Base-by-base conservation (phyloP, 2,797 vertebrate species). In the Decapterus maruadsi region DNA sequence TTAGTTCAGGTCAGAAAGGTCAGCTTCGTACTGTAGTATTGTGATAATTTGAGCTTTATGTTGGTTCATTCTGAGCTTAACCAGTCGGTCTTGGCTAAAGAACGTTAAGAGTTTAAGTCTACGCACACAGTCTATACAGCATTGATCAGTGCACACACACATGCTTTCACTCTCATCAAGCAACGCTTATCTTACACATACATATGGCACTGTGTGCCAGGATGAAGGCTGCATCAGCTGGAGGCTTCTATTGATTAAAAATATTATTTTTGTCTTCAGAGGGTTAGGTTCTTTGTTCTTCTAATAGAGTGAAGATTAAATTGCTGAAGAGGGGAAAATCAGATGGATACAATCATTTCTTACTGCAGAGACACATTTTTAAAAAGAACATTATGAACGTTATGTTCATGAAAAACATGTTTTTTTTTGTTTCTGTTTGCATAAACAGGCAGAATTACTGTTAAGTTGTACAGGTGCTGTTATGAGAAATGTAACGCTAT, bases 401-500 rank as follows among this genome's bases (percentile, higher is more conserved):
- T 36, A 9, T 22, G 8, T 13, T 53, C 4, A 53, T 53, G 20
- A 22, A 26, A 55, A n/a, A 48, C n/a, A 36, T 64, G 26, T 53
- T n/a, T 75, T 54, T 54, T 53, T 51, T 26, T 61, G 53, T 63
- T 45, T 63, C 40, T 48, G 22, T 16, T 40, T 34, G 42, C 22
- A 57, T 29, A 54, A 65, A 31, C 12, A 45, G 19, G n/a, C 19
- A 62, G 16, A 69, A 56, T 34, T 60, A 20, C 10, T 22, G 9
- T 20, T 51, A 0, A 51, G 11, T 51, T 51, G n/a, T 50, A 20
- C 20, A 60, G 11, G 22, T 19, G n/a, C n/a, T n/a, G n/a, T n/a
- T n/a, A 13, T n/a, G 46, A 48, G 29, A 48, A 19, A 19, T n/a
- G 17, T 4, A n/a, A 9, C 34, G 26, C 29, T 56, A 8, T 10